Base-by-base conservation (phyloP, 2,888 invertebrate genomes). In the Tethea ocularis region DNA sequence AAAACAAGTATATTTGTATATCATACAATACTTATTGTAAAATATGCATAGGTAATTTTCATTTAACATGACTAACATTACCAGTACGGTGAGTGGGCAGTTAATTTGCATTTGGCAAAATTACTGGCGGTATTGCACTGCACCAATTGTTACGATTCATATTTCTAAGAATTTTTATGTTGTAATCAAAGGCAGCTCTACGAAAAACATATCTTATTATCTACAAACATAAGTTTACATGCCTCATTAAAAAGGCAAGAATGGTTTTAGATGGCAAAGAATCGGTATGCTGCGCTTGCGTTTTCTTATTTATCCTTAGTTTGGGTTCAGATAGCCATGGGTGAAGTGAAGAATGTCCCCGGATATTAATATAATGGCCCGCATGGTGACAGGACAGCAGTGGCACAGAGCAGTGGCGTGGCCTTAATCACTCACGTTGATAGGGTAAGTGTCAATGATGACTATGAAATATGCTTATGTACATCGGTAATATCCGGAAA, bases 61-160 rank as follows among this genome's bases (percentile, higher is more conserved):
- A n/a, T 38, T 33, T 33, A n/a, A n/a, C 38, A n/a, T 38, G 38
- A 38, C n/a, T 38, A 10, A 38, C n/a, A 36, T 55, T 56, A 55
- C 57, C 63, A 58, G 54, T 56, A 15, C 26, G 52, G 59, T 63
- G 63, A 61, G 71, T 46, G 57, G 26, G 69, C 56, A 63, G 71
- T 68, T 64, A 69, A 73, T 74, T 73, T 71, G 69, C 72, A 73
- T 74, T 71, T 74, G 68, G 36, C 36, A 36, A 13, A 36, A 36
- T 36, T 36, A 3, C 15, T 36, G 15, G 15, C 38, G n/a, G 33
- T 33, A 38, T 38, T 38, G n/a, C n/a, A 38, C 38, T 38, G 38
- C n/a, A 38, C 38, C n/a, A n/a, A 38, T 38, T 38, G 38, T 15
- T 38, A 2, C n/a, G 0, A 38, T 38, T 38, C 5, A n/a, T 38